Evolutionary conservation across 2,888 invertebrate species (phyloP).

Genomic region (Clivina fossor): DNA sequence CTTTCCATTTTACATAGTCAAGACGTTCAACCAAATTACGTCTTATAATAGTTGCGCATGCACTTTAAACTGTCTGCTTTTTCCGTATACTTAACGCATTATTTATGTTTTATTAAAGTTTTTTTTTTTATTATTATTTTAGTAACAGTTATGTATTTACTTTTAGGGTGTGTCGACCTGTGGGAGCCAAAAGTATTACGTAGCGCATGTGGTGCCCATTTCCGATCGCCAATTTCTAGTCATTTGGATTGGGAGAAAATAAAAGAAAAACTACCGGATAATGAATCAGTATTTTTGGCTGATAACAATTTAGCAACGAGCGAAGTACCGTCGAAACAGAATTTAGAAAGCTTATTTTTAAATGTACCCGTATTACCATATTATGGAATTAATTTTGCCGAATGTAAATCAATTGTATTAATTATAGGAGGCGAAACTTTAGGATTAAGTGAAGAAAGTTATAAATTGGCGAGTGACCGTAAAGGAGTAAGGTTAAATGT

Average conservation of each 20-base stretch:
- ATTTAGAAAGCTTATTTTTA: conserved; percentile 16
- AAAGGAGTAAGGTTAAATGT: conserved; percentile 72
- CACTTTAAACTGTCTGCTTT: too few relatives aligned
- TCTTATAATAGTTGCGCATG: too few relatives aligned
- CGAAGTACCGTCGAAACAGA: conserved; percentile 15
- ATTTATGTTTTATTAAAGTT: too few relatives aligned
- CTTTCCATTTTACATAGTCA: too few relatives aligned
- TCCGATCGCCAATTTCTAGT: conserved; percentile 69
- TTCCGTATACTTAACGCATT: too few relatives aligned
- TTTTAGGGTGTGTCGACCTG: conserved; percentile 78
- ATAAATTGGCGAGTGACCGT: conserved; percentile 60
- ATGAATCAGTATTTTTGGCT: conserved; percentile 65
- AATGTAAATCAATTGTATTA: conserved; percentile 62
- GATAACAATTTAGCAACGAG: conserved; percentile 60
- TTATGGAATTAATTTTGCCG: conserved; percentile 60
- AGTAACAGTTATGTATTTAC: too few relatives aligned
- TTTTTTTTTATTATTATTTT: too few relatives aligned
- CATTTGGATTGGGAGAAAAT: conserved; percentile 69
- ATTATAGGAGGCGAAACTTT: conserved; percentile 88
- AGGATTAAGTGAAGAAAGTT: conserved; percentile 77
- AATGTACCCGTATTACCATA: conserved; percentile 64
- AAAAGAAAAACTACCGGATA: conserved; percentile 52
- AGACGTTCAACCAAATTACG: too few relatives aligned
- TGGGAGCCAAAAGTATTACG: conserved; percentile 90
- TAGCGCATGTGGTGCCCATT: conserved; percentile 84